phyloP scores from a whole-genome alignment of 2,888 invertebrate species.

The Hemicrepidius hirtus region DNA sequence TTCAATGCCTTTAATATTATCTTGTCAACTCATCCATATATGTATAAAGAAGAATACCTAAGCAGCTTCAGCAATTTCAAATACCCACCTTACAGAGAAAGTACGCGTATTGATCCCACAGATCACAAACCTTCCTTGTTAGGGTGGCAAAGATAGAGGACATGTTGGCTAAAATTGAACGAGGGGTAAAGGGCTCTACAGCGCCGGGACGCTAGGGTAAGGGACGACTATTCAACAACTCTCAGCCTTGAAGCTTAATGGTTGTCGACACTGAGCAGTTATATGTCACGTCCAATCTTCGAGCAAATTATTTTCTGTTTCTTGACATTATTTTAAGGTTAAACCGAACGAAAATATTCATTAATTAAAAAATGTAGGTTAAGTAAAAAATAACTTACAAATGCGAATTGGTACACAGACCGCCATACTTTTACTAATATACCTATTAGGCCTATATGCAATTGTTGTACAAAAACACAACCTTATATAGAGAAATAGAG shows the following conservation, averaged over 20 bases:
- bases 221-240: slow-evolving; percentile 61
- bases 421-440: too few relatives aligned
- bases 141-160: slow-evolving; percentile 55
- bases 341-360: background rate
- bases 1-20: background rate
- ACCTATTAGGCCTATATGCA: too few relatives aligned
- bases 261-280: slow-evolving; percentile 60
- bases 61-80: slow-evolving; percentile 11
- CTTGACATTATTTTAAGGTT: slow-evolving; percentile 31
- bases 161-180: slow-evolving; percentile 52
- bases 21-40: slow-evolving; percentile 8
- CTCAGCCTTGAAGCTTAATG: slow-evolving; percentile 60
- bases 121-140: slow-evolving; percentile 58
- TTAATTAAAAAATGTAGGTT: background rate
- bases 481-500: too few relatives aligned
- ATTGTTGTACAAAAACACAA: too few relatives aligned
- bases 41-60: slow-evolving; percentile 7
- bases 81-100: slow-evolving; percentile 54
- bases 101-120: slow-evolving; percentile 61
- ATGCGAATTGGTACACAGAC: too few relatives aligned
- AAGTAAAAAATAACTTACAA: too few relatives aligned
- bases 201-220: slow-evolving; percentile 53
- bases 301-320: slow-evolving; percentile 41
- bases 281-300: slow-evolving; percentile 54
- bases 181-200: slow-evolving; percentile 50